Percentiles rank a stretch among this genome's conserved stretches.
Conservation (phyloP, 1,140 invertebrate species). For the Trissolcus basalis region DNA sequence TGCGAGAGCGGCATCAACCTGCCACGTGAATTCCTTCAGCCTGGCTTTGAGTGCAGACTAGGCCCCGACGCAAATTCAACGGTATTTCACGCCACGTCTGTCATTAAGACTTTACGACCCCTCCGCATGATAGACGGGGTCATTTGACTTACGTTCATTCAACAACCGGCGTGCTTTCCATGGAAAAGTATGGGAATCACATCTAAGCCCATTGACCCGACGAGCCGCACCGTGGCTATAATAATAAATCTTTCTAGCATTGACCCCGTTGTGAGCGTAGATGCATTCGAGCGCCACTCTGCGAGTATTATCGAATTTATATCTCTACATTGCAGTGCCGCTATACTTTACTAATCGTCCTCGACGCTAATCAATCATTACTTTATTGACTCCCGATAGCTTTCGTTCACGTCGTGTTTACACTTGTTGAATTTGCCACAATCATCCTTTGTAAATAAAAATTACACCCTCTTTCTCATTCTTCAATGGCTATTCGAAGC, state of each 20-base stretch:
- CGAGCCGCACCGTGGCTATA: constrained; percentile 28
- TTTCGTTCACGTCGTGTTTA: constrained; percentile 26
- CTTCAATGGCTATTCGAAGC: no score
- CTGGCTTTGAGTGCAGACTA: constrained; percentile 12
- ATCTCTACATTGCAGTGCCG: constrained; percentile 26
- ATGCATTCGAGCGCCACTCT: constrained; percentile 23
- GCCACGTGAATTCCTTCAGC: constrained; percentile 24
- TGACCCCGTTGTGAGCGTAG: constrained; percentile 44
- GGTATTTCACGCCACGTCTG: constrained; percentile 47
- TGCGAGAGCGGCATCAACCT: constrained; percentile 28
- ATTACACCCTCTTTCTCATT: no score
- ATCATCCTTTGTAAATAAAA: background rate
- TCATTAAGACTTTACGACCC: constrained; percentile 70
- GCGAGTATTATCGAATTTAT: constrained; percentile 44
- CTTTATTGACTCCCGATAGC: constrained; percentile 33
- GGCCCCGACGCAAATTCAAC: constrained; percentile 37
- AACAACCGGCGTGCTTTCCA: constrained; percentile 43
- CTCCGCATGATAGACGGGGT: constrained; percentile 62
- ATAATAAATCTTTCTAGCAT: constrained; percentile 56
- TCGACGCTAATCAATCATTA: constrained; percentile 52
- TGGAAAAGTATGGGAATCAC: constrained; percentile 49
- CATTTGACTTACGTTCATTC: constrained; percentile 66
- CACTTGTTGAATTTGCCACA: constrained; percentile 39
- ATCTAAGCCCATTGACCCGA: constrained; percentile 48
- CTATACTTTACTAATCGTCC: constrained; percentile 50